These are phyloP conservation scores for Agelaius tricolor DNA, from an alignment of 2,113 vertebrate species.

Conservation along the genomic window DNA sequence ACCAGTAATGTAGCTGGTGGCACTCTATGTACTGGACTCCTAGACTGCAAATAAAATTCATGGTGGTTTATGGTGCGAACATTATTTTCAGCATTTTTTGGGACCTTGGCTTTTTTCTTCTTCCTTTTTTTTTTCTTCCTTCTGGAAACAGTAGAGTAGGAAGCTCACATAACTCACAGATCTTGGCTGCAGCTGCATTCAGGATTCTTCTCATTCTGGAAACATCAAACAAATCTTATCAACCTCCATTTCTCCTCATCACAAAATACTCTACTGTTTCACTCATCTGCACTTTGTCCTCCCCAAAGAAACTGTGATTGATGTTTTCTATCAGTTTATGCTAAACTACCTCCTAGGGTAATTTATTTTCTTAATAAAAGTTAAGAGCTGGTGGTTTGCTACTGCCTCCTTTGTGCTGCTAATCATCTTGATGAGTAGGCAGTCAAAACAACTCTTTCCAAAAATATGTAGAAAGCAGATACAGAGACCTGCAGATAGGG, in stretches of 20 bases:
- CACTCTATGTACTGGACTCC: background rate
- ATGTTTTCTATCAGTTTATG: constrained; percentile 55
- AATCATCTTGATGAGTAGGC: constrained; percentile 38
- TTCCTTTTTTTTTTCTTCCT: background rate
- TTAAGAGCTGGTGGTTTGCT: constrained; percentile 44
- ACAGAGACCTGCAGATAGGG: background rate
- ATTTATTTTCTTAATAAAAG: constrained; percentile 66
- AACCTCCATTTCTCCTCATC: background rate
- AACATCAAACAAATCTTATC: background rate
- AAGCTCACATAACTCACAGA: background rate
- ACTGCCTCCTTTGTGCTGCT: background rate
- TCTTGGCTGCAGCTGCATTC: background rate
- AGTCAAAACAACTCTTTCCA: background rate
- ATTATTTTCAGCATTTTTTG: background rate
- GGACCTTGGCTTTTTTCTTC: background rate
- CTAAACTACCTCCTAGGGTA: constrained; percentile 21
- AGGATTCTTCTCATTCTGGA: background rate
- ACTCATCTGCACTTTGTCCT: background rate
- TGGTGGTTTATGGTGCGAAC: background rate
- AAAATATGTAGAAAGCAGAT: background rate
- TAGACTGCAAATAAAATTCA: background rate
- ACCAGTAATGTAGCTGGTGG: rapidly evolving
- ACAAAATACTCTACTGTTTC: background rate
- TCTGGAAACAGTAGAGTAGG: background rate
- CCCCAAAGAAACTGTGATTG: constrained; percentile 49